Base-by-base conservation (phyloP, 2,113 vertebrate species). In the Gambusia holbrooki region DNA sequence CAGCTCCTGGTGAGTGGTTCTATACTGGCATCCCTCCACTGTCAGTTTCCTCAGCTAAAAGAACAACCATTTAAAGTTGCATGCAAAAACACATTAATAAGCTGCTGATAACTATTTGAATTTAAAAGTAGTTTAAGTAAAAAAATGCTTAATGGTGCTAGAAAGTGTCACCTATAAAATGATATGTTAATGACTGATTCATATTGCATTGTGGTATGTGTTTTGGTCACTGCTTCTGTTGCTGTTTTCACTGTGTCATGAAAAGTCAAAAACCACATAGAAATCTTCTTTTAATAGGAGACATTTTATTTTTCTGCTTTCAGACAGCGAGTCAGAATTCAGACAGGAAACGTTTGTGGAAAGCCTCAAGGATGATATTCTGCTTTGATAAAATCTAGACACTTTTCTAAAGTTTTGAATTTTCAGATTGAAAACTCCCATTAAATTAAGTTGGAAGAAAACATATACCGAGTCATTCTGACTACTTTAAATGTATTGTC, bases 1-100 rank as follows among this genome's bases (percentile, higher is more conserved):
- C 92, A 99, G 92, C 74, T 97, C 94, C 80, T 96, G 96, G 84
- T 99, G 98, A 80, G 97, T 90, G 66, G 90, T 96, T 91, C 94
- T 97, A 85, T 98, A 99, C 87, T 96, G 95, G 77, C 96, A 98
- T 45, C 98, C 97, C 90, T 99, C 97, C 87, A 97, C 95, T 0
- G 96, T 98, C 81, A 99, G 92, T 69, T 96, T 98, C 83, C 97
- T 93, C 74, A 99, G 83, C 98, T 99, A 84, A 32, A 73, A 80
- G 77, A 0, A 78, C 17, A 66, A 84, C 80, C 30, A 72, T 19
- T 60, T 3, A 89, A 74, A 54, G 75, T 79, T 10, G 72, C 79
- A 71, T 9, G 4, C 0, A 19, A 51, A 69, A 81, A 74, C 0
- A 58, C 22, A 22, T 25, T 58, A 0, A 58, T 58, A n/a, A 7